phyloP scores from a whole-genome alignment of 1,140 invertebrate genomes.

The Nebria ingens region DNA sequence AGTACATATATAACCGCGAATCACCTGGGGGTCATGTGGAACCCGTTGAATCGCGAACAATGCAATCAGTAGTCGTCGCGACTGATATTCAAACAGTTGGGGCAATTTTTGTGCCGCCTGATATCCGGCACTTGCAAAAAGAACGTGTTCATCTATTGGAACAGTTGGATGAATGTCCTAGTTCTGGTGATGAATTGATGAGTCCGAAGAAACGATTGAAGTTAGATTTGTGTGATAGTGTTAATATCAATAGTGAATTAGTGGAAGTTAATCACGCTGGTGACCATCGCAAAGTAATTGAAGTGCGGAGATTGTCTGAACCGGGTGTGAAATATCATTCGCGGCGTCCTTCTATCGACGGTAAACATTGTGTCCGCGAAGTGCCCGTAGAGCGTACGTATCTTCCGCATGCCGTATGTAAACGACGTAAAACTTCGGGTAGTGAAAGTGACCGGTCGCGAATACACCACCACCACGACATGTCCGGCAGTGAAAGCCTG shows the following conservation, averaged over 20 bases:
- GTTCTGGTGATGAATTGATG: conserved; percentile 55
- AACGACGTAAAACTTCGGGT: conserved; percentile 34
- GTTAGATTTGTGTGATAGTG: conserved; percentile 41
- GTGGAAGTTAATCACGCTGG: conserved; percentile 31
- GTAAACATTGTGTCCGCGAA: conserved; percentile 35
- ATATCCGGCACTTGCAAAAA: conserved; percentile 59
- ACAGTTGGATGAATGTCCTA: conserved; percentile 60
- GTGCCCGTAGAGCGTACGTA: conserved; percentile 22
- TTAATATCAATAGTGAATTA: conserved; percentile 29
- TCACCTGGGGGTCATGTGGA: conserved; percentile 27
- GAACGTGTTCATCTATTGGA: conserved; percentile 57
- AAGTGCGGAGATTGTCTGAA: conserved; percentile 42
- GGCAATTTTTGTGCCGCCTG: conserved; percentile 37
- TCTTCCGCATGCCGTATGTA: conserved; percentile 31
- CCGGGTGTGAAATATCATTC: conserved; percentile 39
- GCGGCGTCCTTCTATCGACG: conserved; percentile 40
- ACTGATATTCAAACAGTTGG: conserved; percentile 20
- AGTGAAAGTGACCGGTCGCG: conserved; percentile 30
- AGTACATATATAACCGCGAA: conserved; percentile 25
- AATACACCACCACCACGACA: conserved; percentile 35
- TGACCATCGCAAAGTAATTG: conserved; percentile 44
- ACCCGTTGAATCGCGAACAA: conserved; percentile 24
- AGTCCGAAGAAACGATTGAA: conserved; percentile 55
- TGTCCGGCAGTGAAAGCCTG: conserved; percentile 38
- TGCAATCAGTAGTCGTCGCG: conserved; percentile 30